phyloP scores from a whole-genome alignment of 2,797 vertebrate species.

The Setipinna tenuifilis region DNA sequence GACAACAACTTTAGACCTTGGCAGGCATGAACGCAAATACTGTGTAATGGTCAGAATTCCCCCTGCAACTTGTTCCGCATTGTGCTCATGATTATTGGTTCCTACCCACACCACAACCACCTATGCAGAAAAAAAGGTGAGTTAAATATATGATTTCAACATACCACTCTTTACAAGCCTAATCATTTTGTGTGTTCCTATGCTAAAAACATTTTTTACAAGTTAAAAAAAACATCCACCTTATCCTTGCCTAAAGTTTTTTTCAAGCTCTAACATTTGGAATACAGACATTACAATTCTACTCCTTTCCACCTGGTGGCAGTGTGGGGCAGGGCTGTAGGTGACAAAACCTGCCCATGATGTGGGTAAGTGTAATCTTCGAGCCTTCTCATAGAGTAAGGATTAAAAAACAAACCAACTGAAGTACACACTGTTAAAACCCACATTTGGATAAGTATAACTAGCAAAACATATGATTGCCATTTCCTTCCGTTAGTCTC shows the following conservation, averaged over 20 bases:
- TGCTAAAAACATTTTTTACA: neutral
- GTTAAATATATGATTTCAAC: neutral
- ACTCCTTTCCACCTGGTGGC: neutral
- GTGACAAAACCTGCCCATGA: no score
- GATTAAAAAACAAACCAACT: no score
- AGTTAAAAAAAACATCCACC: neutral
- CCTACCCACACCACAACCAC: constrained; percentile 97
- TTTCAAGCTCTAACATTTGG: neutral
- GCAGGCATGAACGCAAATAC: constrained; percentile 84
- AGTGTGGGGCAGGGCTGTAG: no score
- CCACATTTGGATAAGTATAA: no score
- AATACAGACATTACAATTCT: neutral
- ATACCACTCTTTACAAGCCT: neutral
- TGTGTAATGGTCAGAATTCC: constrained; percentile 88
- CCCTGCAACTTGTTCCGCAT: constrained; percentile 91
- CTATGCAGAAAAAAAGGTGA: constrained; percentile 65
- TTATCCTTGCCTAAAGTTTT: neutral
- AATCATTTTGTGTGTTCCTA: neutral
- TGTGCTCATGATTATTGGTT: constrained; percentile 94
- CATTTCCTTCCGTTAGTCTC: no score
- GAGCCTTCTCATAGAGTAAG: no score
- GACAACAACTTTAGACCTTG: constrained; percentile 92
- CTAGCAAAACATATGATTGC: no score
- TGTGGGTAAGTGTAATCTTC: no score
- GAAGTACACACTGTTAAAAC: no score